These are phyloP conservation scores for Platichthys flesus DNA, from an alignment of 2,113 vertebrate genomes.

Conservation along the genomic window DNA sequence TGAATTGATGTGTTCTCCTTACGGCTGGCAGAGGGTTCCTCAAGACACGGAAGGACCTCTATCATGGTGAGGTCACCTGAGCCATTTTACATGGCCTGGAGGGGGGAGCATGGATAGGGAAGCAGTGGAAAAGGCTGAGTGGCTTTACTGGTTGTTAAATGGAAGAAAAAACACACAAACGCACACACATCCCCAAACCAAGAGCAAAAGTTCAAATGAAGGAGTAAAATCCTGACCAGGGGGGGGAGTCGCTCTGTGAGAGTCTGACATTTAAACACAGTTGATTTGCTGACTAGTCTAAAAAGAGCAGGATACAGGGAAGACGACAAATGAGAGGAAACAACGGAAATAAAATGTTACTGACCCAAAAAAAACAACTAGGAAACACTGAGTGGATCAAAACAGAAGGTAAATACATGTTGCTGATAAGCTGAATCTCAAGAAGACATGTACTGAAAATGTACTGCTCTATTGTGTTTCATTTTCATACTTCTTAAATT, in stretches of 20 bases:
- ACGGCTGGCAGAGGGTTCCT: slow-evolving; percentile 41
- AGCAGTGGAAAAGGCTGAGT: slow-evolving; percentile 28
- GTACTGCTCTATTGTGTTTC: background rate
- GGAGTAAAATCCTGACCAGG: background rate
- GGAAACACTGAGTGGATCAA: too few relatives aligned
- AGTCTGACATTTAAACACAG: background rate
- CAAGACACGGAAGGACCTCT: slow-evolving; percentile 30
- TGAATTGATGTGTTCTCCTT: slow-evolving; percentile 25
- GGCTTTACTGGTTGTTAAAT: slow-evolving; percentile 47
- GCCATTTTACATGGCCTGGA: slow-evolving; percentile 52
- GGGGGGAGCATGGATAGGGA: slow-evolving; percentile 46
- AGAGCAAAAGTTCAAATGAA: slow-evolving; percentile 19
- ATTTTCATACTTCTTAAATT: background rate
- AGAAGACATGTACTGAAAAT: too few relatives aligned
- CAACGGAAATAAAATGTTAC: background rate
- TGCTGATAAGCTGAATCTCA: background rate
- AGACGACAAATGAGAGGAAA: background rate
- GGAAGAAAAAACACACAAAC: background rate
- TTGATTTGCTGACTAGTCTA: background rate
- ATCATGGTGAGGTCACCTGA: slow-evolving; percentile 47
- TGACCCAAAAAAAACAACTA: too few relatives aligned
- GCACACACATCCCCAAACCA: slow-evolving; percentile 17
- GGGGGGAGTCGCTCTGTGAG: background rate
- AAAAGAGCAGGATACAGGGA: background rate
- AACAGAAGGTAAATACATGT: background rate